Evolutionary conservation across 2,113 vertebrate genomes (phyloP).

Genomic region (Perca schrenkii): DNA sequence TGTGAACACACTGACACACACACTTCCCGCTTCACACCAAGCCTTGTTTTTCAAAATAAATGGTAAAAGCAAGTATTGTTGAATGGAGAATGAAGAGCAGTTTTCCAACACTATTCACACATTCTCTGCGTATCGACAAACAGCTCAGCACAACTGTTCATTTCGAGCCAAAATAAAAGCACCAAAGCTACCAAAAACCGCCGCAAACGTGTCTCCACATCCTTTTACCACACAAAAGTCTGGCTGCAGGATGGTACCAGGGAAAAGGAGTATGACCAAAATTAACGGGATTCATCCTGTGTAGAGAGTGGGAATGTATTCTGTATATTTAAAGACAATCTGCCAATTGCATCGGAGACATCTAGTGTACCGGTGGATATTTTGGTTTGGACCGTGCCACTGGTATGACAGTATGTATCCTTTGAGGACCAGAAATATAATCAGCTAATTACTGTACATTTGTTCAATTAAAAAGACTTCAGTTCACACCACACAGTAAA

Average conservation of each 20-base stretch:
- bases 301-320: no score
- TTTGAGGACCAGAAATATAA: not conserved
- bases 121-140: not conserved
- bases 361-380: not conserved
- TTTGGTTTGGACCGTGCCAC: not conserved
- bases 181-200: not conserved
- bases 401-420: not conserved
- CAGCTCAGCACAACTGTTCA: not conserved
- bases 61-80: not conserved
- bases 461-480: no score
- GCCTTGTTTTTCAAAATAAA: not conserved
- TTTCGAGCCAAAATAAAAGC: constrained; percentile 1
- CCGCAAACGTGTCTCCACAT: not conserved
- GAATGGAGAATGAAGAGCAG: not conserved
- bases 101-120: not conserved
- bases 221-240: not conserved
- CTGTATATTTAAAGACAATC: not conserved
- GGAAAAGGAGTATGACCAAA: not conserved
- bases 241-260: not conserved
- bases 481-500: not conserved
- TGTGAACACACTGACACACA: not conserved
- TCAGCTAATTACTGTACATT: not conserved
- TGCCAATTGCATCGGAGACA: no score
- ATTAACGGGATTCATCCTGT: not conserved
- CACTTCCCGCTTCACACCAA: constrained; percentile 9